Conservation (phyloP, 2,888 invertebrate species). For the Trissoscelio sp. region DNA sequence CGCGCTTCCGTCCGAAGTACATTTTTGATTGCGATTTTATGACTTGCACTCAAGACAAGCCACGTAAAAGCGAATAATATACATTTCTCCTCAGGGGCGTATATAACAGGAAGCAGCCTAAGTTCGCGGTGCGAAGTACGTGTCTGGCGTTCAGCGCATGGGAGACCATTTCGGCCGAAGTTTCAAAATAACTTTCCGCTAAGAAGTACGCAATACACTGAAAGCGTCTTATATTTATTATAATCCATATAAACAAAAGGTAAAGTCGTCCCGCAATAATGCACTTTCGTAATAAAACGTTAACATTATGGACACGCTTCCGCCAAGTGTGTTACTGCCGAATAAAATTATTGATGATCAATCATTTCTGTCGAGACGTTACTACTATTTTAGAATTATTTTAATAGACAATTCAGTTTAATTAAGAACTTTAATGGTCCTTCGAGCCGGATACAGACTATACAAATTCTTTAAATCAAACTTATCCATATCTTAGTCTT, state of each 20-base stretch:
- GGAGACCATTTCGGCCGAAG: slow-evolving; percentile 56
- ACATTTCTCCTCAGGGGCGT: slow-evolving; percentile 66
- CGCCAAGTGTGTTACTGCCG: neutral
- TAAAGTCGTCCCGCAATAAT: slow-evolving; percentile 59
- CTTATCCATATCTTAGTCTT: too few relatives aligned
- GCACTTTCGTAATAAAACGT: slow-evolving; percentile 60
- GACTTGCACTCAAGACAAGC: slow-evolving; percentile 58
- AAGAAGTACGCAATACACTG: slow-evolving; percentile 52
- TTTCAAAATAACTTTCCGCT: slow-evolving; percentile 61
- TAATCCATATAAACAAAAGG: slow-evolving; percentile 60
- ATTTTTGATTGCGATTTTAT: slow-evolving; percentile 69
- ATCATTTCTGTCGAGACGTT: too few relatives aligned
- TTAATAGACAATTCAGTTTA: too few relatives aligned
- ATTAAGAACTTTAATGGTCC: too few relatives aligned
- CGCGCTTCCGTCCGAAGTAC: slow-evolving; percentile 21
- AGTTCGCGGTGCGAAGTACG: slow-evolving; percentile 63
- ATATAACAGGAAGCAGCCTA: slow-evolving; percentile 57
- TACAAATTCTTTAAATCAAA: too few relatives aligned
- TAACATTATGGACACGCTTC: slow-evolving; percentile 14
- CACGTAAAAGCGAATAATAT: slow-evolving; percentile 66
- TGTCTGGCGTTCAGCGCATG: slow-evolving; percentile 54
- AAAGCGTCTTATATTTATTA: slow-evolving; percentile 64
- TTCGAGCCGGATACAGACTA: too few relatives aligned
- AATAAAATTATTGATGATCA: neutral
- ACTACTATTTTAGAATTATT: too few relatives aligned